Conservation (phyloP, 2,113 vertebrate genomes). For the Larimichthys crocea region DNA sequence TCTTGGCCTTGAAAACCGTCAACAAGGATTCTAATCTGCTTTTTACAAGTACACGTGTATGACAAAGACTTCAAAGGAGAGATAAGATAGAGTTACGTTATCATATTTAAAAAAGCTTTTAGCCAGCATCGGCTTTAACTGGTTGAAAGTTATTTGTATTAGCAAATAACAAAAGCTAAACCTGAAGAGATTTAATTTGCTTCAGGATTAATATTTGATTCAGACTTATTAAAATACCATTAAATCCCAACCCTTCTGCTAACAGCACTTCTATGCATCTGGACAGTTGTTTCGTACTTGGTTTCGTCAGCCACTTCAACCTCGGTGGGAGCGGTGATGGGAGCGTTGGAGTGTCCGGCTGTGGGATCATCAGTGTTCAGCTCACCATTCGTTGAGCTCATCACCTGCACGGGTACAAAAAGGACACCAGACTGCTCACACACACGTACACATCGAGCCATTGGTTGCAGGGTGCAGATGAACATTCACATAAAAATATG, state of each 20-base stretch:
- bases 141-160: neutral
- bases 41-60: neutral
- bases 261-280: neutral
- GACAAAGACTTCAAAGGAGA: neutral
- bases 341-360: constrained; percentile 96
- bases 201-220: neutral
- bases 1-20: too few relatives aligned
- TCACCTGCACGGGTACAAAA: constrained; percentile 84
- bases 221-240: neutral
- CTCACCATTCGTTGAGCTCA: constrained; percentile 98
- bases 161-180: neutral
- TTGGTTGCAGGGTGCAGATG: constrained; percentile 20
- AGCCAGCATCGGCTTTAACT: neutral
- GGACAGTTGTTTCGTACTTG: constrained; percentile 86
- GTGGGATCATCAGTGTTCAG: constrained; percentile 96
- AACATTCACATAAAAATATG: constrained; percentile 27
- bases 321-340: constrained; percentile 95
- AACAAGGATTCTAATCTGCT: neutral
- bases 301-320: constrained; percentile 97
- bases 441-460: neutral
- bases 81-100: neutral
- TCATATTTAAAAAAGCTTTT: neutral
- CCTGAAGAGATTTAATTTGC: neutral
- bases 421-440: constrained; percentile 37
- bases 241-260: neutral